Percentiles rank a stretch among this genome's conserved stretches.
Conservation (phyloP, 1,140 invertebrate species). For the Psix sp. region DNA sequence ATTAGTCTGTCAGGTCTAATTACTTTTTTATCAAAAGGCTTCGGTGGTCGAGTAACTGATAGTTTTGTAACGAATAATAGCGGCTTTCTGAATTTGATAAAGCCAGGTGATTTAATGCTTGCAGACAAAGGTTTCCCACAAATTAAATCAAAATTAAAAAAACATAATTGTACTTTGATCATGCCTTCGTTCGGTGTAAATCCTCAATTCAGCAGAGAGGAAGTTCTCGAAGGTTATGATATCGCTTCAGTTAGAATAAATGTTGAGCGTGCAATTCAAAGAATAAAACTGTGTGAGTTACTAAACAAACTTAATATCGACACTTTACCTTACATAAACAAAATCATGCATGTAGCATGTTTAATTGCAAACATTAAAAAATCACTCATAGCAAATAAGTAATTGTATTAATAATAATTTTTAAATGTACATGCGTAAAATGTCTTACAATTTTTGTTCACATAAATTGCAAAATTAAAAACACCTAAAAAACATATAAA, state of each 20-base stretch:
- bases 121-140: slow-evolving; percentile 9
- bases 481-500: too few relatives aligned
- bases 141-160: slow-evolving; percentile 3
- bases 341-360: slow-evolving; percentile 13
- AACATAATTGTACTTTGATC: slow-evolving; percentile 11
- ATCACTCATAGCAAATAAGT: slow-evolving; percentile 24
- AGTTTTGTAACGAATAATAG: slow-evolving; percentile 58
- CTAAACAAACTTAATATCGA: slow-evolving; percentile 1
- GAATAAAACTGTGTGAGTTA: slow-evolving; percentile 12
- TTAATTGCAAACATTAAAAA: slow-evolving; percentile 15
- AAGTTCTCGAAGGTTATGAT: slow-evolving; percentile 12
- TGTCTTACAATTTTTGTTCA: too few relatives aligned
- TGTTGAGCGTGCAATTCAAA: slow-evolving; percentile 19
- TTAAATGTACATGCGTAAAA: too few relatives aligned
- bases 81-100: slow-evolving; percentile 31
- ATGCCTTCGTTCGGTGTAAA: slow-evolving; percentile 16
- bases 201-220: slow-evolving; percentile 21
- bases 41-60: slow-evolving; percentile 59
- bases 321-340: slow-evolving; percentile 7
- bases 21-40: slow-evolving; percentile 63
- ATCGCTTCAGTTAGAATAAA: slow-evolving; percentile 19
- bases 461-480: too few relatives aligned
- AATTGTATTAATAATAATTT: slow-evolving; percentile 19
- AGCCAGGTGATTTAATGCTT: slow-evolving; percentile 14
- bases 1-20: slow-evolving; percentile 63